phyloP scores from a whole-genome alignment of 2,888 invertebrate species.

The Eupithecia vulgata region DNA sequence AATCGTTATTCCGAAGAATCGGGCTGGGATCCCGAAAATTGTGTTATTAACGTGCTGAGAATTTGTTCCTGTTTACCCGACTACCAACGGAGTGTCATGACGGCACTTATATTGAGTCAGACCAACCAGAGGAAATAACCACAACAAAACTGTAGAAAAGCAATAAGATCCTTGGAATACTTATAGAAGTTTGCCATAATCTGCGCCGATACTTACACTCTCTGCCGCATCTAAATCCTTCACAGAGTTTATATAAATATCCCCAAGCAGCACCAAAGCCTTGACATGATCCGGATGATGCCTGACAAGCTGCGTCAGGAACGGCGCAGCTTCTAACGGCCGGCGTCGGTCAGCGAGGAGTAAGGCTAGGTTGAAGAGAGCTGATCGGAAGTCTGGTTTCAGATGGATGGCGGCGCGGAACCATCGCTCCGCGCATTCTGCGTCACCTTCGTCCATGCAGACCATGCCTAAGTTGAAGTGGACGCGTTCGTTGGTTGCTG shows the following conservation, averaged over 20 bases:
- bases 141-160: neutral
- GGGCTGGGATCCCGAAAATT: no score
- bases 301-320: constrained; percentile 94
- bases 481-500: constrained; percentile 93
- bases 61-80: no score
- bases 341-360: constrained; percentile 94
- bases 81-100: no score
- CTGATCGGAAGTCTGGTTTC: constrained; percentile 95
- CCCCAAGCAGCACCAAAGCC: constrained; percentile 95
- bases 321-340: constrained; percentile 96
- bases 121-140: neutral
- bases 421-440: constrained; percentile 94
- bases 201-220: constrained; percentile 86
- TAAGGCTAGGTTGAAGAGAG: constrained; percentile 96
- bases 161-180: neutral
- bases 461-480: constrained; percentile 98
- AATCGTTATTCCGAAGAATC: no score
- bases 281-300: constrained; percentile 97
- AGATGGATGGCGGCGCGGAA: constrained; percentile 94
- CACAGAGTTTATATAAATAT: constrained; percentile 97
- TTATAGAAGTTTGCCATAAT: neutral
- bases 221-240: constrained; percentile 97
- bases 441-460: constrained; percentile 97
- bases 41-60: no score
- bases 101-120: neutral